phyloP scores from a whole-genome alignment of 2,113 vertebrate genomes.

The Otocyon megalotis region DNA sequence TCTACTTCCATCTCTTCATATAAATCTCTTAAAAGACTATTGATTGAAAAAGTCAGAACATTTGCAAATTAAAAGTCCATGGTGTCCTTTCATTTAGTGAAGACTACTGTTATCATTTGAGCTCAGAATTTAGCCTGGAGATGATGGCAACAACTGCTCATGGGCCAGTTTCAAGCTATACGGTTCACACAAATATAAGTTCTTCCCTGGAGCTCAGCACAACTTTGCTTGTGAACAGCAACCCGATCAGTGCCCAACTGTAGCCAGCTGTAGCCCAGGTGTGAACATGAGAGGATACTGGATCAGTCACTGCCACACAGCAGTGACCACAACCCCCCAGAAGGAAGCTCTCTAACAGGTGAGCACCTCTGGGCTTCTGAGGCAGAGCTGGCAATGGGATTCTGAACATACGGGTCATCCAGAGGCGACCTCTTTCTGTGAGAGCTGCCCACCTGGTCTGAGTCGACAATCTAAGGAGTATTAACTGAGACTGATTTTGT shows the following conservation, averaged over 20 bases:
- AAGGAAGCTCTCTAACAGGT: background rate
- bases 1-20: slow-evolving; percentile 60
- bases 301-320: background rate
- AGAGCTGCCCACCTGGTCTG: background rate
- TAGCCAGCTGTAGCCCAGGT: background rate
- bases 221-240: background rate
- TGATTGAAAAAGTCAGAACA: slow-evolving; percentile 38
- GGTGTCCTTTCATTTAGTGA: background rate
- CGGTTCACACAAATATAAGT: background rate
- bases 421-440: background rate
- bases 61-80: background rate
- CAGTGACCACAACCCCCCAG: background rate
- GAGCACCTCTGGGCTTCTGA: background rate
- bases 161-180: background rate
- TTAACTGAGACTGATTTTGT: background rate
- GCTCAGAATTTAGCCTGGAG: background rate
- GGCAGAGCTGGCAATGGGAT: background rate
- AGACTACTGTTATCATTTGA: background rate
- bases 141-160: background rate
- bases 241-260: background rate
- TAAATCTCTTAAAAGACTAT: slow-evolving; percentile 15
- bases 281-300: background rate
- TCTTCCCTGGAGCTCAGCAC: background rate
- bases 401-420: background rate
- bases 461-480: background rate